Percentiles rank a stretch among this genome's conserved stretches.
Conservation (phyloP, 1,140 invertebrate species). For the Hyphantria cunea region DNA sequence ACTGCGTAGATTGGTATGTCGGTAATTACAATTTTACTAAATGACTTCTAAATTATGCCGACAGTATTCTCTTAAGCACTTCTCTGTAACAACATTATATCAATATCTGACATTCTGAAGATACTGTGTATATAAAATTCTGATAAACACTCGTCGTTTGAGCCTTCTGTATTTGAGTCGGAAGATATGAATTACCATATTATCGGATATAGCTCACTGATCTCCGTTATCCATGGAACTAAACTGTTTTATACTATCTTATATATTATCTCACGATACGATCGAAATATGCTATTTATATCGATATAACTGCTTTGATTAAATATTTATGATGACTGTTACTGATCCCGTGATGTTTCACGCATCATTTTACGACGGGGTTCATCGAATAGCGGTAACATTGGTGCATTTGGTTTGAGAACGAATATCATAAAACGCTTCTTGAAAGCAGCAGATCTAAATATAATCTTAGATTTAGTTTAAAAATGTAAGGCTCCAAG, state of each 20-base stretch:
- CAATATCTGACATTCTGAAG: too few relatives aligned
- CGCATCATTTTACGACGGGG: neutral
- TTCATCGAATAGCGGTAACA: neutral
- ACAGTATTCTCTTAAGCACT: too few relatives aligned
- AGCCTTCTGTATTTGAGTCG: neutral
- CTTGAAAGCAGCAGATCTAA: neutral
- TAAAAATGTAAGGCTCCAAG: too few relatives aligned
- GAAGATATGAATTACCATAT: constrained; percentile 12
- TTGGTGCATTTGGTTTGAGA: neutral
- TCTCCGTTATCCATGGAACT: constrained; percentile 1
- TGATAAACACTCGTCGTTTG: neutral
- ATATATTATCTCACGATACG: constrained; percentile 5
- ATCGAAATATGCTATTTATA: constrained; percentile 1
- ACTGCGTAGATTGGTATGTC: too few relatives aligned
- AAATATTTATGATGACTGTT: constrained; percentile 1
- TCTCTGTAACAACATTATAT: too few relatives aligned
- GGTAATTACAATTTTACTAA: too few relatives aligned
- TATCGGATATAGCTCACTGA: neutral
- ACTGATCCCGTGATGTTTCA: neutral
- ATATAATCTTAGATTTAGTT: neutral
- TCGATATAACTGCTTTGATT: constrained; percentile 4
- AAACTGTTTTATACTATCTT: neutral
- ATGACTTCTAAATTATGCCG: too few relatives aligned
- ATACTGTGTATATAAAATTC: too few relatives aligned
- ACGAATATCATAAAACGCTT: too few relatives aligned